Evolutionary conservation across 2,888 invertebrate species (phyloP), one percentile per base, ranked within the genome.

Genomic region (Euphydryas editha): DNA sequence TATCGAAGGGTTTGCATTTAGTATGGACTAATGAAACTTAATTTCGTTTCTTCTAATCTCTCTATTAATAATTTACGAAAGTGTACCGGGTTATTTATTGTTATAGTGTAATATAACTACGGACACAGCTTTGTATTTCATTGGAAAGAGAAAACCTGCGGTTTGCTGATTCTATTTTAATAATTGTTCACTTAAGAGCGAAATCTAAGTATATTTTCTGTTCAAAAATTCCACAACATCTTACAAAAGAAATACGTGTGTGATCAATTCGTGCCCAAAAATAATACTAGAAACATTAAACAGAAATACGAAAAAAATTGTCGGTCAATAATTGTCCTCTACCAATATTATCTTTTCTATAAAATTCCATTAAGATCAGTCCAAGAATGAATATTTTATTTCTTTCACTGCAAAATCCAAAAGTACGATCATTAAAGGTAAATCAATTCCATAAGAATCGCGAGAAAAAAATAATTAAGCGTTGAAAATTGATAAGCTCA

Each of bases 11-110:
- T 80, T 76, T 79, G 81, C 82, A 85, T 81, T 76, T 80, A 81
- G 75, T 72, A 77, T 78, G 80, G 77, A 82, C 83, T 81, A 81
- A 83, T 86, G 80, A 83, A 69, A 69, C 76, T 75, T 70, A 71
- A 72, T 73, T 70, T 66, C 47, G 63, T 69, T 63, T 57, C 61
- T 54, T 55, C 42, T 64, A 39, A 70, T 70, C 51, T 67, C 55
- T 65, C 44, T 65, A 63, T 68, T 66, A 61, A 62, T 65, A 62
- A 58, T 62, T 62, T 44, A 58, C 8, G 46, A 11, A 56, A 39
- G 10, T 17, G 24, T 46, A 54, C 54, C 36, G 36, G 11, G 54
- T 54, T 54, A 54, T 54, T 54, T 54, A 54, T 30, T 54, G 54
- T 30, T 54, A 4, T 17, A 54, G 17, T n/a, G 36, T 17, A 54